Conservation (phyloP, 2,888 invertebrate species). For the Apamea crenata region DNA sequence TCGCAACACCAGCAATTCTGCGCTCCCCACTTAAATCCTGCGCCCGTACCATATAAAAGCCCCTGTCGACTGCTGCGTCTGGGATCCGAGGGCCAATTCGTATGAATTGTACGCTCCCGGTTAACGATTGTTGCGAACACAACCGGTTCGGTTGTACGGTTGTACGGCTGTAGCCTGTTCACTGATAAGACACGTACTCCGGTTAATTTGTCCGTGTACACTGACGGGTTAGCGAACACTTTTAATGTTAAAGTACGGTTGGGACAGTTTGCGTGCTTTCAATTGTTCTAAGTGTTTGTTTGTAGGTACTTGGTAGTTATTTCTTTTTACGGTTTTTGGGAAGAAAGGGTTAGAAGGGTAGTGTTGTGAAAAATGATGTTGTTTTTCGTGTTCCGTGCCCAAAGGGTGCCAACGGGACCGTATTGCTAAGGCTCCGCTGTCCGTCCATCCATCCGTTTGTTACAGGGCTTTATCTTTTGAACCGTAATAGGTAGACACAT, state of each 20-base stretch:
- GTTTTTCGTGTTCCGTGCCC: background rate
- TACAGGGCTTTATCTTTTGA: background rate
- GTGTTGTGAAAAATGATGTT: background rate
- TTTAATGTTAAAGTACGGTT: conserved; percentile 59
- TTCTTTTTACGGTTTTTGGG: background rate
- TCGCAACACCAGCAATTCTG: background rate
- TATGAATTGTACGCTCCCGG: conserved; percentile 77
- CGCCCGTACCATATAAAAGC: conserved; percentile 53
- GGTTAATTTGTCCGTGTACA: conserved; percentile 70
- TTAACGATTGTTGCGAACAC: conserved; percentile 77
- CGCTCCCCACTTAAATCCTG: background rate
- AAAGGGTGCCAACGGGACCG: background rate
- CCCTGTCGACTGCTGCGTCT: conserved; percentile 72
- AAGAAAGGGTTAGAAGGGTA: background rate
- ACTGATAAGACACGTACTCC: conserved; percentile 78
- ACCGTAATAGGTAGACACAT: background rate
- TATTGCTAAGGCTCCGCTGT: background rate
- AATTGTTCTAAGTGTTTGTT: conserved; percentile 55
- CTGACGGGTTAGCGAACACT: conserved; percentile 55
- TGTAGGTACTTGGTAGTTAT: background rate
- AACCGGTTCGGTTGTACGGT: conserved; percentile 71
- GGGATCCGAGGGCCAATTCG: conserved; percentile 80
- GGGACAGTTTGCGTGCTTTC: conserved; percentile 51
- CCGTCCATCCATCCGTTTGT: background rate
- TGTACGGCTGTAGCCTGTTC: conserved; percentile 67